phyloP scores from a whole-genome alignment of 2,888 invertebrate genomes.

The Cremastinae sp. region DNA sequence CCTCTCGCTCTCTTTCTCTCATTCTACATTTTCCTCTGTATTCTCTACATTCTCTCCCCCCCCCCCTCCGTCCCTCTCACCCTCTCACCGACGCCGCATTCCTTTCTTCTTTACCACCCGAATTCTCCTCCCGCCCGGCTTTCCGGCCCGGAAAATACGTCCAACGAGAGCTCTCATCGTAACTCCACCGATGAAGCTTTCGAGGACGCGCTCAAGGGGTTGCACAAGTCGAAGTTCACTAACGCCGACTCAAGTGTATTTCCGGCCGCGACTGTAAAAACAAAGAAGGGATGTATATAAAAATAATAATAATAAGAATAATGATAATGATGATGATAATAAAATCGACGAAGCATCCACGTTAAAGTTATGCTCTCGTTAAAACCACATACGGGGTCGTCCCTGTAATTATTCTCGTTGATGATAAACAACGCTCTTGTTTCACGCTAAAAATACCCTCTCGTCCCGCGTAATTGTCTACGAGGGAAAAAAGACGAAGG shows the following conservation, averaged over 20 bases:
- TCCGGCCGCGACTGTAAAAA: too few species aligned
- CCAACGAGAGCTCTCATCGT: slow-evolving; percentile 16
- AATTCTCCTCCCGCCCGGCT: slow-evolving; percentile 16
- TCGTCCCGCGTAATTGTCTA: too few species aligned
- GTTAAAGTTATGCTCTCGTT: slow-evolving; percentile 44
- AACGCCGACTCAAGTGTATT: not conserved
- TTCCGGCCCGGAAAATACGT: slow-evolving; percentile 9
- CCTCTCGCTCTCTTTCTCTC: not conserved
- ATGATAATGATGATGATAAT: not conserved
- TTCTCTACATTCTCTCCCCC: not conserved
- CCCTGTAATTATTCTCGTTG: slow-evolving; percentile 42
- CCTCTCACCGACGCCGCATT: slow-evolving; percentile 28
- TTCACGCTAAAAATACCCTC: too few species aligned
- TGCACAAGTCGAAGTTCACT: slow-evolving; percentile 22
- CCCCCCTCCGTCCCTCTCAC: not conserved
- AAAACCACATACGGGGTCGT: slow-evolving; percentile 24
- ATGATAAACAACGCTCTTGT: slow-evolving; percentile 46
- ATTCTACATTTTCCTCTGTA: not conserved
- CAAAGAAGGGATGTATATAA: too few species aligned
- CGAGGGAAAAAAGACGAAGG: too few species aligned
- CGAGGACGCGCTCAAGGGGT: slow-evolving; percentile 7
- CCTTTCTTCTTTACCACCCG: slow-evolving; percentile 25
- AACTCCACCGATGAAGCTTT: slow-evolving; percentile 37
- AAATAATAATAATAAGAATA: not conserved
- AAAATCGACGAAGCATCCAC: slow-evolving; percentile 5